A percentile compares a stretch with the other conserved stretches of the same genome.
phyloP scores from a whole-genome alignment of 2,888 invertebrate genomes.

The Lithosia quadra region DNA sequence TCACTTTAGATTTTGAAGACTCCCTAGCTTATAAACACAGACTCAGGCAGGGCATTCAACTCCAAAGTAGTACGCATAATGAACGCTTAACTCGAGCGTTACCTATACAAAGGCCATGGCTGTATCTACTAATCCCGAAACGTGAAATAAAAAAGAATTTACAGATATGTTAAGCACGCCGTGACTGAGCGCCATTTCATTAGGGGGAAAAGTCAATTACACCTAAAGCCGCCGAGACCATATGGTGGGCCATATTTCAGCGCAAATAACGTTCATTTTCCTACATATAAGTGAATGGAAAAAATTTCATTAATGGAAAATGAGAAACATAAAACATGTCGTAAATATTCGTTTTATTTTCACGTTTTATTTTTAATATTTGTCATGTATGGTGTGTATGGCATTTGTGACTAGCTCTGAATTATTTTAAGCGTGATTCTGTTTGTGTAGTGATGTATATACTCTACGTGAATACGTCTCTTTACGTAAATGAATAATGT shows the following conservation, averaged over 20 bases:
- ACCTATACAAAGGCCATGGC: neutral
- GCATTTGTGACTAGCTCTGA: slow-evolving; percentile 11
- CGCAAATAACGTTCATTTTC: slow-evolving; percentile 67
- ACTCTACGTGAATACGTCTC: neutral
- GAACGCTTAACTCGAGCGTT: too few relatives aligned
- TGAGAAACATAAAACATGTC: slow-evolving; percentile 61
- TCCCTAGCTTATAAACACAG: too few relatives aligned
- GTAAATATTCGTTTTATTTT: slow-evolving; percentile 62
- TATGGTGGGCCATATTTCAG: slow-evolving; percentile 71
- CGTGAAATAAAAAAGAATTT: slow-evolving; percentile 34
- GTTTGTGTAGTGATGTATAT: too few relatives aligned
- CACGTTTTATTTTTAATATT: slow-evolving; percentile 41
- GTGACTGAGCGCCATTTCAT: slow-evolving; percentile 68
- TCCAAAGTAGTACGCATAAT: too few relatives aligned
- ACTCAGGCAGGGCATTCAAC: too few relatives aligned
- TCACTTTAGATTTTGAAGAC: too few relatives aligned
- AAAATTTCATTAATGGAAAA: slow-evolving; percentile 65
- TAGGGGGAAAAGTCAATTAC: slow-evolving; percentile 71
- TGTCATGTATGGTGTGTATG: slow-evolving; percentile 24
- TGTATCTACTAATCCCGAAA: slow-evolving; percentile 13
- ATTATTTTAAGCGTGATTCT: neutral
- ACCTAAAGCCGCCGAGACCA: slow-evolving; percentile 60
- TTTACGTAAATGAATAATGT: too few relatives aligned
- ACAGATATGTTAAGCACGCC: slow-evolving; percentile 44
- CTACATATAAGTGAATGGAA: slow-evolving; percentile 62